Percentiles rank a stretch among this genome's conserved stretches.
phyloP scores from a whole-genome alignment of 2,113 vertebrate species.

The Stercorarius parasiticus region DNA sequence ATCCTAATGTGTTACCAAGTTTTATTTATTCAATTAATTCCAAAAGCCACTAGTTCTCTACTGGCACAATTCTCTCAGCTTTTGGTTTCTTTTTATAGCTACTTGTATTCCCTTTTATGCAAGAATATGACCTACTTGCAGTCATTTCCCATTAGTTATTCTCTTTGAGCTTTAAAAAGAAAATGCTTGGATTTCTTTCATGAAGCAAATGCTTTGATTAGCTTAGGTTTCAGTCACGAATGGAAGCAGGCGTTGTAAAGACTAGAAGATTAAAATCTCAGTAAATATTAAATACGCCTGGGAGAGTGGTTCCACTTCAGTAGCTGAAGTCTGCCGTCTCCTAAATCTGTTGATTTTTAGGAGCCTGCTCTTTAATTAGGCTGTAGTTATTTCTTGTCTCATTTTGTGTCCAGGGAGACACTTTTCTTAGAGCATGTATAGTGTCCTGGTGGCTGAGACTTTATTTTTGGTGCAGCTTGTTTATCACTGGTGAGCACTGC shows the following conservation, averaged over 20 bases:
- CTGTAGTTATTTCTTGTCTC: not conserved
- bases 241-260: not conserved
- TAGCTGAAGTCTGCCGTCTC: not conserved
- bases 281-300: not conserved
- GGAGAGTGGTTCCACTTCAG: not conserved
- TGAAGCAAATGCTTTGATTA: constrained; percentile 9
- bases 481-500: not conserved
- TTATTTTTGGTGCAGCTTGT: not conserved
- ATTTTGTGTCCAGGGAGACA: not conserved
- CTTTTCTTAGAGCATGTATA: not conserved
- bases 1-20: not conserved
- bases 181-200: constrained; percentile 11
- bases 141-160: constrained; percentile 36
- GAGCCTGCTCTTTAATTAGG: not conserved
- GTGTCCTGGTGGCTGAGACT: not conserved
- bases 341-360: not conserved
- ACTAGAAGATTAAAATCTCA: not conserved
- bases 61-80: constrained; percentile 37
- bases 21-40: constrained; percentile 42
- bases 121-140: constrained; percentile 59
- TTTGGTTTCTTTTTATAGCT: constrained; percentile 48
- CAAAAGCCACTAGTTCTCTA: not conserved
- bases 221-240: not conserved
- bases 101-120: constrained; percentile 25
- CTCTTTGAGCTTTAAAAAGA: constrained; percentile 31